Conservation (phyloP, 2,888 invertebrate genomes). For the Mactromeris polynyma region DNA sequence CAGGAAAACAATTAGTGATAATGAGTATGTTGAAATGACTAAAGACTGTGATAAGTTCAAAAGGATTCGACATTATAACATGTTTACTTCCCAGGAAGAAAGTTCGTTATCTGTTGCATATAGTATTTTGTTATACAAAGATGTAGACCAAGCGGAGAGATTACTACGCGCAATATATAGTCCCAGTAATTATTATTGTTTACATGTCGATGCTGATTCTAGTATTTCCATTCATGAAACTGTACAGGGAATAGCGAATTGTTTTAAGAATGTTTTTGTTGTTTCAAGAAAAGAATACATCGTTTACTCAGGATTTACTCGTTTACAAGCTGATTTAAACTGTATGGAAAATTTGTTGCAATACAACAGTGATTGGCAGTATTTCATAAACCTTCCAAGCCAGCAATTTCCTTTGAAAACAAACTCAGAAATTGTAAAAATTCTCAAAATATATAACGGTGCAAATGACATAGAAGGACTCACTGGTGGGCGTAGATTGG, state of each 20-base stretch:
- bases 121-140: conserved; percentile 82
- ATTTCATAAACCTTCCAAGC: conserved; percentile 86
- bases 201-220: conserved; percentile 85
- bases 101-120: conserved; percentile 84
- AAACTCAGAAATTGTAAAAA: conserved; percentile 85
- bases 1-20: conserved; percentile 71
- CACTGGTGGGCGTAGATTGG: conserved; percentile 74
- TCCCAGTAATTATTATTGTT: conserved; percentile 85
- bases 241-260: conserved; percentile 75
- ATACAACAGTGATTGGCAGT: conserved; percentile 80
- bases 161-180: conserved; percentile 83
- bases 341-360: conserved; percentile 85
- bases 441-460: conserved; percentile 85
- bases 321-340: conserved; percentile 85
- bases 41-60: conserved; percentile 76
- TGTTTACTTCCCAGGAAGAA: conserved; percentile 55
- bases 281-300: conserved; percentile 83
- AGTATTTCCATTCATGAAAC: conserved; percentile 69
- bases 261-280: conserved; percentile 86
- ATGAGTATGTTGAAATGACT: conserved; percentile 73
- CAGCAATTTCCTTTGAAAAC: conserved; percentile 86
- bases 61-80: conserved; percentile 66
- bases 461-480: conserved; percentile 86
- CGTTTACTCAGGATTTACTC: conserved; percentile 84
- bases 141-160: conserved; percentile 81